Evolutionary conservation across 2,113 vertebrate species (phyloP).

Genomic region (Rhinoderma darwinii): DNA sequence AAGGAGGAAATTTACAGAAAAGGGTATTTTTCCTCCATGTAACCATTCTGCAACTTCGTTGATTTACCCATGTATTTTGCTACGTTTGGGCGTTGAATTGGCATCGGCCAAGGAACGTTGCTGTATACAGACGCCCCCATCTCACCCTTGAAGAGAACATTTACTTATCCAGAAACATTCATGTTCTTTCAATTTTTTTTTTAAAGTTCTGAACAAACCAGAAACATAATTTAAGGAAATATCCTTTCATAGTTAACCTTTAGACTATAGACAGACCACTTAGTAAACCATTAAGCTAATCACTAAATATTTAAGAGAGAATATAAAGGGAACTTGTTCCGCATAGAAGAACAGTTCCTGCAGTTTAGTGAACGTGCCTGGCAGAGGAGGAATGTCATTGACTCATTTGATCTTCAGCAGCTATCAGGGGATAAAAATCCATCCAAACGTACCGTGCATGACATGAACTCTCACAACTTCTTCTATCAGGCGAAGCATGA

Average conservation of each 20-base stretch:
- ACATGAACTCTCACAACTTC: not conserved
- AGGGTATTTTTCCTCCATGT: not conserved
- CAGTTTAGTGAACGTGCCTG: slow-evolving; percentile 32
- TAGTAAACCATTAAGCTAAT: slow-evolving; percentile 47
- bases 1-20: not conserved
- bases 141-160: not conserved
- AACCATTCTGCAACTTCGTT: not conserved
- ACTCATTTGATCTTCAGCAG: slow-evolving; percentile 31
- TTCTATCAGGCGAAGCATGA: not conserved
- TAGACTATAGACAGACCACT: not conserved
- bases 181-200: not conserved
- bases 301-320: slow-evolving; percentile 27
- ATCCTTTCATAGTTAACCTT: slow-evolving; percentile 21
- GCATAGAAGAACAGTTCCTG: not conserved
- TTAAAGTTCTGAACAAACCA: not conserved
- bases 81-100: not conserved
- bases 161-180: not conserved
- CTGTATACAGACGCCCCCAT: not conserved
- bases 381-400: slow-evolving; percentile 34
- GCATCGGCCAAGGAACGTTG: not conserved
- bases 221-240: not conserved
- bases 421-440: slow-evolving; percentile 32
- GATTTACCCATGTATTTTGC: not conserved
- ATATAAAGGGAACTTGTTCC: slow-evolving; percentile 26
- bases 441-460: not conserved